Conservation (phyloP, 1,140 invertebrate genomes). For the Nymphalis io region DNA sequence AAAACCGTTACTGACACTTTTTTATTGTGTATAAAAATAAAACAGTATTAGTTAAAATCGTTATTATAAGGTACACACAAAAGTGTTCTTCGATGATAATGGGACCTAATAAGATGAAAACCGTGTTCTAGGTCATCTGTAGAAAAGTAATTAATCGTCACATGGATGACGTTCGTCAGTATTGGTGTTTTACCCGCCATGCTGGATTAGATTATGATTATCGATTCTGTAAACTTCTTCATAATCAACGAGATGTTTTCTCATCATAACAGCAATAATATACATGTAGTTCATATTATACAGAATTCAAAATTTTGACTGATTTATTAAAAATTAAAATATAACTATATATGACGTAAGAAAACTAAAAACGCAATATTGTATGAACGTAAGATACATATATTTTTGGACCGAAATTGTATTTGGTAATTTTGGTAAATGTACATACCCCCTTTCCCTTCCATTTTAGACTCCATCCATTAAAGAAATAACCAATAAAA, state of each 20-base stretch:
- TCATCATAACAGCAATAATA: not conserved
- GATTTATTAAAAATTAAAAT: conserved; percentile 12
- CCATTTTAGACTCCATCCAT: not conserved
- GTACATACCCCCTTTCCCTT: not conserved
- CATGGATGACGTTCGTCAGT: no score
- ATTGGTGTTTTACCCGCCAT: no score
- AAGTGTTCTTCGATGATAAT: conserved; percentile 21
- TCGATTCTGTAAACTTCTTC: not conserved
- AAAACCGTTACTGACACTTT: not conserved
- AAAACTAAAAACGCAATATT: conserved; percentile 8
- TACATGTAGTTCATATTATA: not conserved
- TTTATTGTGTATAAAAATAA: not conserved
- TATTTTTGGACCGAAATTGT: conserved; percentile 28
- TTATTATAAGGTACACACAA: conserved; percentile 22
- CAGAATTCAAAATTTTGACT: conserved; percentile 12
- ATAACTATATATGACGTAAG: conserved; percentile 3
- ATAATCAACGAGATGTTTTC: not conserved
- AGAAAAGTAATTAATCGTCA: not conserved
- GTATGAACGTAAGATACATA: conserved; percentile 20
- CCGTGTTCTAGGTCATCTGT: not conserved
- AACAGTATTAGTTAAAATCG: conserved; percentile 7
- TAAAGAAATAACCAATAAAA: no score
- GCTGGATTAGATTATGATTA: not conserved
- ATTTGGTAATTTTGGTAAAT: conserved; percentile 13
- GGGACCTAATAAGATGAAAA: conserved; percentile 23